Evolutionary conservation across 1,140 invertebrate genomes (phyloP), one percentile per base, ranked within the genome.

Genomic region (Heliconius nattereri): DNA sequence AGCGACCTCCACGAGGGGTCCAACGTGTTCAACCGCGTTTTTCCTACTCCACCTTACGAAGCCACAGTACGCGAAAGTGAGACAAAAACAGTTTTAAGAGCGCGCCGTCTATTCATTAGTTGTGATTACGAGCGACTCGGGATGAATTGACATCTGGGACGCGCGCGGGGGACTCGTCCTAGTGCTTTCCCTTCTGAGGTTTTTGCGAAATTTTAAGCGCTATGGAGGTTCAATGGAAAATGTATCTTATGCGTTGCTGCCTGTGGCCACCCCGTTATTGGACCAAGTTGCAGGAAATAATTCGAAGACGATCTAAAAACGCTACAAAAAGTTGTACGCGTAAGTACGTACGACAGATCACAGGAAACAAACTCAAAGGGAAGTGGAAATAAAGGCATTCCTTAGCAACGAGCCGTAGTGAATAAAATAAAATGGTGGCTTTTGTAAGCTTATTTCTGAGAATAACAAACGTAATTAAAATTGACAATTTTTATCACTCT

Each of bases 131-230:
- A 80, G 80, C 84, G 81, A 84, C 78, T 76, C 84, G 89, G 89
- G 91, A 91, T 92, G 90, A 92, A 92, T 92, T 92, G 91, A 92
- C 92, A 94, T 91, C 88, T 88, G 89, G 90, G 90, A 91, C 87
- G 87, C 84, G 80, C 85, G 83, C 85, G 86, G 85, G 85, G 81
- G 82, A 85, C 80, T 79, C 86, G 85, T 85, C 79, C 83, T 85
- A 85, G 79, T 84, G 84, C 84, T 89, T 91, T 91, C 88, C 91
- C 90, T 90, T 90, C 87, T 87, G 90, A 91, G 89, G 85, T 89
- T 85, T 89, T 87, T 89, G 90, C 88, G 87, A 89, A 91, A 92
- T 88, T 91, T 92, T 89, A 88, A 89, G 85, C 83, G 86, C 86
- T 82, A 82, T 80, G 88, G 80, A 66, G 80, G 81, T 86, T 87